Conservation (phyloP, 2,113 vertebrate genomes). For the Phalacrocorax brasilianus region DNA sequence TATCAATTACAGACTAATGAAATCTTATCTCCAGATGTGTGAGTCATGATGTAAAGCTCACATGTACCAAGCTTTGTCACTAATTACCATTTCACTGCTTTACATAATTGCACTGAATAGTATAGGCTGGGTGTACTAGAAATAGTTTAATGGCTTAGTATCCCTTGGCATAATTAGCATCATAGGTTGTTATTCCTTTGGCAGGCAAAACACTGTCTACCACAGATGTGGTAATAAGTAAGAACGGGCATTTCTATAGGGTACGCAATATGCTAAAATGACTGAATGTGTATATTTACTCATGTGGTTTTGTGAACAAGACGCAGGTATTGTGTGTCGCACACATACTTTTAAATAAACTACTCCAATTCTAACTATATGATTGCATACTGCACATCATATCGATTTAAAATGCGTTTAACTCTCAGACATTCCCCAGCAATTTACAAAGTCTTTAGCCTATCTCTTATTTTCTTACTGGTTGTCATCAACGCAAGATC, state of each 20-base stretch:
- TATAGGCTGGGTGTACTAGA: conserved; percentile 18
- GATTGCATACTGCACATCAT: neutral
- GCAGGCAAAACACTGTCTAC: neutral
- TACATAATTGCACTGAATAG: conserved; percentile 55
- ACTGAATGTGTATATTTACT: neutral
- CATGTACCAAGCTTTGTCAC: conserved; percentile 15
- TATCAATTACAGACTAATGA: conserved; percentile 39
- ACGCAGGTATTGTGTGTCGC: neutral
- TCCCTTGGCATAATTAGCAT: conserved; percentile 18
- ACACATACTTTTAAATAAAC: neutral
- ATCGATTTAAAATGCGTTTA: neutral
- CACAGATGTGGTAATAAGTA: neutral
- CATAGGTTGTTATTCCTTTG: neutral
- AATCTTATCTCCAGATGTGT: conserved; percentile 27
- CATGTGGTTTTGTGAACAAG: neutral
- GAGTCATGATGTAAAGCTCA: neutral
- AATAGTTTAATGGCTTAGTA: conserved; percentile 19
- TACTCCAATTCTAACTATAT: neutral
- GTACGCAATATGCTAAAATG: neutral
- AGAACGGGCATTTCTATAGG: neutral
- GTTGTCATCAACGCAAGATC: neutral
- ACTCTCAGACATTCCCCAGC: neutral
- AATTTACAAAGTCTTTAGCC: neutral
- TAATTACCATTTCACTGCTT: conserved; percentile 60
- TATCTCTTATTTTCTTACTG: neutral